Percentiles rank a stretch among this genome's conserved stretches.
Conservation (phyloP, 2,888 invertebrate species). For the Corythucha ciliata region DNA sequence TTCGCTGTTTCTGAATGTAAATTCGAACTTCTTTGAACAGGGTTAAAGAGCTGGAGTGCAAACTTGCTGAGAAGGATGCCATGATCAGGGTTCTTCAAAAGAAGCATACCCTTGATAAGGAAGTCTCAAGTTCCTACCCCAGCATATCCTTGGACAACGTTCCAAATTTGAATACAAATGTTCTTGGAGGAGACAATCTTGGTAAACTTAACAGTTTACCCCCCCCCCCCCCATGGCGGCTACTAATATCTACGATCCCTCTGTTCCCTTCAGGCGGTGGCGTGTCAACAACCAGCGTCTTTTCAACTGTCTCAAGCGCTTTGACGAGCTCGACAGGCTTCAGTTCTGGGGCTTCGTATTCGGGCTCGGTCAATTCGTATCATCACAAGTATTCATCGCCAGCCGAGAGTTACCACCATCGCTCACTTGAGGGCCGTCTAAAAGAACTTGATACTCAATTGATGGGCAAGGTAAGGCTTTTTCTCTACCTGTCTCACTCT, state of each 20-base stretch:
- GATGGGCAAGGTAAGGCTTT: slow-evolving; percentile 38
- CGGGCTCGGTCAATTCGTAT: slow-evolving; percentile 44
- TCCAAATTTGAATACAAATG: slow-evolving; percentile 44
- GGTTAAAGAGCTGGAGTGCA: slow-evolving; percentile 76
- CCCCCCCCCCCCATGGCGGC: too few species aligned
- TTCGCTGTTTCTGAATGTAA: not conserved
- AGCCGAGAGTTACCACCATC: slow-evolving; percentile 55
- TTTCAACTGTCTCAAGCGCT: slow-evolving; percentile 48
- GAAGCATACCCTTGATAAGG: slow-evolving; percentile 65
- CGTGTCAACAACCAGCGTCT: slow-evolving; percentile 37
- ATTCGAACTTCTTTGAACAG: slow-evolving; percentile 41
- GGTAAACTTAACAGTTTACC: slow-evolving; percentile 38
- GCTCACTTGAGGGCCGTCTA: slow-evolving; percentile 67
- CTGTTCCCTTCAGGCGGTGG: slow-evolving; percentile 22
- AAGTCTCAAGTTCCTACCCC: slow-evolving; percentile 44
- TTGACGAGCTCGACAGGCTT: slow-evolving; percentile 50
- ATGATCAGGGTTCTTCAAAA: slow-evolving; percentile 84
- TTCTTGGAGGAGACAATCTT: slow-evolving; percentile 41
- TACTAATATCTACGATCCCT: too few species aligned
- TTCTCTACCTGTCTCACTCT: too few species aligned
- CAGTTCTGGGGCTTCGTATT: slow-evolving; percentile 47
- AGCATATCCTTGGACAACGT: slow-evolving; percentile 46
- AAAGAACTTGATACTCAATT: slow-evolving; percentile 73
- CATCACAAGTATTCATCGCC: slow-evolving; percentile 37
- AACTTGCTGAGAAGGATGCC: slow-evolving; percentile 78